Evolutionary conservation across 2,113 vertebrate genomes (phyloP).

Genomic region (Eulacestoma nigropectus): DNA sequence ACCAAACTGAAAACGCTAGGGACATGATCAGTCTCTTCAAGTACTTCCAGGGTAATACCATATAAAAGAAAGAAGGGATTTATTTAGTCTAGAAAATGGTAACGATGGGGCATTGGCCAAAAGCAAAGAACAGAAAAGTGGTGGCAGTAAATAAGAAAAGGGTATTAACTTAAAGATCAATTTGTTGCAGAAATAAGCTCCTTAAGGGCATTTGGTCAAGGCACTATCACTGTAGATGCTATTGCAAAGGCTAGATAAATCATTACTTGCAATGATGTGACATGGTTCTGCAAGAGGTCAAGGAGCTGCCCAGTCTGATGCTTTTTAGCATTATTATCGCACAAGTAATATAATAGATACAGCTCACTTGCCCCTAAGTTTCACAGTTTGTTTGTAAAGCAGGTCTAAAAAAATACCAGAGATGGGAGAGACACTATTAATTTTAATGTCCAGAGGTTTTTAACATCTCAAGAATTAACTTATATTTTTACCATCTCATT

Average conservation of each 20-base stretch:
- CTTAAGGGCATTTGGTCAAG: neutral
- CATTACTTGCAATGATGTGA: neutral
- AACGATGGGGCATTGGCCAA: conserved; percentile 6
- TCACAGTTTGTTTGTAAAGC: neutral
- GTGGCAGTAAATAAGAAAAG: conserved; percentile 52
- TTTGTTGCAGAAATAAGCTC: neutral
- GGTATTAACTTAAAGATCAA: conserved; percentile 48
- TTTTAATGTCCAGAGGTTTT: neutral
- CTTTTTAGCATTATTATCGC: neutral
- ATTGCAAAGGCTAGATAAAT: neutral
- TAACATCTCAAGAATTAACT: neutral
- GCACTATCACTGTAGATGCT: neutral
- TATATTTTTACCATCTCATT: neutral
- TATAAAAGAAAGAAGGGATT: conserved; percentile 45
- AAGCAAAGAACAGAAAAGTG: conserved; percentile 34
- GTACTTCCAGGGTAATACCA: conserved; percentile 45
- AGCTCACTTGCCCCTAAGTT: neutral
- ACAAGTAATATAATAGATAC: neutral
- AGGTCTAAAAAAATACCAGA: neutral
- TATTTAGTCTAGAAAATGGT: conserved; percentile 37
- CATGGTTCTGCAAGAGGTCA: neutral
- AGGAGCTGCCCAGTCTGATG: neutral
- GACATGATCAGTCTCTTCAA: conserved; percentile 24
- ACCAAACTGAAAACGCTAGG: conserved; percentile 1
- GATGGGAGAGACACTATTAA: neutral